Base-by-base conservation (phyloP, 1,140 invertebrate genomes). In the Macrobrachium nipponense region DNA sequence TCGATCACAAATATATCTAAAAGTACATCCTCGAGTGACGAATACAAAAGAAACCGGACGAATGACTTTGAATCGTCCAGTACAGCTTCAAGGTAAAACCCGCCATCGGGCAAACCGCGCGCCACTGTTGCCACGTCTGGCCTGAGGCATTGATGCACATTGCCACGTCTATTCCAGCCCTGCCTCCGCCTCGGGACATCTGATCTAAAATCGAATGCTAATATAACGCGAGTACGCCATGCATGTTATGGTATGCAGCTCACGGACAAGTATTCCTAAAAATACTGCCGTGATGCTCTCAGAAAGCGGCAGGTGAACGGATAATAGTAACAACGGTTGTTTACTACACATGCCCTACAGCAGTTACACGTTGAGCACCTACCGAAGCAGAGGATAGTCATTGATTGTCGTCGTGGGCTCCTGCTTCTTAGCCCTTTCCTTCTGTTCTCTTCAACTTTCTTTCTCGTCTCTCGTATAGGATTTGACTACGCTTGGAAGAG, bases 51-150 rank as follows among this genome's bases (percentile, higher is more conserved):
- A 87, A 81, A 87, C 36, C 8, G n/a, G 12, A n/a, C 80, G 85
- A 87, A 81, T 2, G 20, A 27, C 36, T 81, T 58, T 81, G 85
- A 36, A 43, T 23, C 27, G 85, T 68, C 78, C 70, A 87, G 85
- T 66, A 87, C 85, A 87, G 72, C 86, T 87, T 87, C 86, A 87
- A 87, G 86, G 86, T 87, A 87, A 87, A 87, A 83, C 81, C 87
- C 77, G 87, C 87, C 87, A 87, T 79, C 68, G 87, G 87, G 81
- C 87, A 87, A 87, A 87, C 87, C 87, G 87, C 87, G 87, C 87
- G 87, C 87, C 87, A 87, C 81, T 84, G 87, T 87, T 87, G 87
- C 87, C 87, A 87, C 87, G 87, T 87, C 82, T 87, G 60, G 81
- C 87, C 87, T 66, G 62, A 80, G 87, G 87, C 87, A 61, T 76